Percentiles rank a stretch among this genome's conserved stretches.
Evolutionary conservation across 2,113 vertebrate genomes (phyloP).

Genomic region (Hemichromis elongatus): DNA sequence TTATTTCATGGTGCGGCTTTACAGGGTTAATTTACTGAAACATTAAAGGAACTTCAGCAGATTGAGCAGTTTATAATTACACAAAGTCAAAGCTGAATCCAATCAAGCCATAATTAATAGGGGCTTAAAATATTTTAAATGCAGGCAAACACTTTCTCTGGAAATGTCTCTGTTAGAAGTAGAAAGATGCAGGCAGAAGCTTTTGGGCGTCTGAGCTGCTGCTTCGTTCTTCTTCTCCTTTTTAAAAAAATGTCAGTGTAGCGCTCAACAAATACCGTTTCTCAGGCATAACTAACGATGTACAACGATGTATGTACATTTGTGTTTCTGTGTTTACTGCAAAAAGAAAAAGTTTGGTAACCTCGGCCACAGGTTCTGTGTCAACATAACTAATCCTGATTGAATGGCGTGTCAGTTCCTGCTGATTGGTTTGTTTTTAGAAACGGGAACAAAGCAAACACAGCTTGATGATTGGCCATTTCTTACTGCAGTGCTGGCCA

Average conservation of each 20-base stretch:
- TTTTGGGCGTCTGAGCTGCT: background rate
- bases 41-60: background rate
- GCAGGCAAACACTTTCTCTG: background rate
- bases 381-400: background rate
- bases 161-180: background rate
- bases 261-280: background rate
- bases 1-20: rapidly evolving
- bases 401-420: background rate
- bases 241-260: background rate
- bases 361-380: background rate
- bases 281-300: background rate
- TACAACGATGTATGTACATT: background rate
- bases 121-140: background rate
- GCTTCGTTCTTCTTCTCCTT: background rate
- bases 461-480: background rate
- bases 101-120: background rate
- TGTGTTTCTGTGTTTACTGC: background rate
- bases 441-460: background rate
- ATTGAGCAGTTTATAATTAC: background rate
- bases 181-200: background rate
- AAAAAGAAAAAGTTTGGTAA: background rate
- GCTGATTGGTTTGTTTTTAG: background rate
- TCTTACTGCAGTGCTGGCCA: background rate
- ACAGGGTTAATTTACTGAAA: background rate
- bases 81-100: background rate